Conservation (phyloP, 2,888 invertebrate species). For the Drosophila neonasuta region DNA sequence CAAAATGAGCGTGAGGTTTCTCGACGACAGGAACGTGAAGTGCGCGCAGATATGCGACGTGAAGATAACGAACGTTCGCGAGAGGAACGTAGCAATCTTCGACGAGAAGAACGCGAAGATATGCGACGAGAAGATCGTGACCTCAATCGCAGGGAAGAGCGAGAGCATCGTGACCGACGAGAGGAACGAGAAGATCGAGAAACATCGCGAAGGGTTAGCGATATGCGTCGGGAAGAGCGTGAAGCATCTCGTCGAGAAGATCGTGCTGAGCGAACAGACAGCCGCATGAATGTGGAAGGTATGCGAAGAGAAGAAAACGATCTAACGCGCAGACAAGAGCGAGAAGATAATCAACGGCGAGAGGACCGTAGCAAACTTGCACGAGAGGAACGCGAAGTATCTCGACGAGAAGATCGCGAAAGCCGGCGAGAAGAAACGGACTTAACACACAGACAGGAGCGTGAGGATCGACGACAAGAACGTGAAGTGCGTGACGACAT, state of each 20-base stretch:
- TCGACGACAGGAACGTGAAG: no score
- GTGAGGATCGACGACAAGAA: not conserved
- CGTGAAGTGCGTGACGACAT: not conserved
- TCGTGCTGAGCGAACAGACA: no score
- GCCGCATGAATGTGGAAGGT: no score
- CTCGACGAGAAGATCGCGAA: not conserved
- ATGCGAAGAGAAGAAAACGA: no score
- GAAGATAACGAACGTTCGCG: not conserved
- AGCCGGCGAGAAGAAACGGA: not conserved
- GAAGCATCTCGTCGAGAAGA: not conserved
- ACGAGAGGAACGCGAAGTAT: not conserved
- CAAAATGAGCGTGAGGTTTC: not conserved
- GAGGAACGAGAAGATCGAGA: not conserved
- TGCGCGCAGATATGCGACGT: no score
- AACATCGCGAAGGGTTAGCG: not conserved
- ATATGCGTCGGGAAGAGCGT: not conserved
- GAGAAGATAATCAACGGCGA: not conserved
- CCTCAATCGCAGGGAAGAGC: not conserved
- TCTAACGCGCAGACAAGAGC: not conserved
- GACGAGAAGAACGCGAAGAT: not conserved
- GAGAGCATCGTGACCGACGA: not conserved
- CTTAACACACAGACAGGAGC: not conserved
- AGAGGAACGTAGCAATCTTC: not conserved
- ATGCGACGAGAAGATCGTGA: conserved; percentile 1
- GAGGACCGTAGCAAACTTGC: not conserved